Evolutionary conservation across 53 echinoderm and acorn worm species (phyloP), one percentile per base, ranked within the genome.

Genomic region (Henricia sp.): DNA sequence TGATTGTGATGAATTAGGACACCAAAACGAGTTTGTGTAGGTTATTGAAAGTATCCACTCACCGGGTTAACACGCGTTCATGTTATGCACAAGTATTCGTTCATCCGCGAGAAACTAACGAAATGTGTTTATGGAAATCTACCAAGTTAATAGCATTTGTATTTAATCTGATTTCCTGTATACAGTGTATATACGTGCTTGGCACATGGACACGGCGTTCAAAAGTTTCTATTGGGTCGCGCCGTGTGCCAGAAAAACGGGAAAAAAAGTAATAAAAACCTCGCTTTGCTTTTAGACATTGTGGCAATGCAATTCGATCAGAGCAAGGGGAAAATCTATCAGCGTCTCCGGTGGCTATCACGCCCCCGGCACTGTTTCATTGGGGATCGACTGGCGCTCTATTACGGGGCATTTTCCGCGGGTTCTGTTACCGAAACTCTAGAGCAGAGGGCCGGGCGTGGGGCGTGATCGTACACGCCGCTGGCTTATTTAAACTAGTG

Each of bases 391-490:
- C 80, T 63, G 19, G 63, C 30, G 32, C 77, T 80, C 80, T 48
- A 43, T 62, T 80, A 80, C 80, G 10, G 64, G 39, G 63, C 64
- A 80, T 80, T 80, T 80, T 29, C 46, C 32, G 33, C 26, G 37
- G 80, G 32, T 80, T 63, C 41, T 60, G 60, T 80, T 80, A 80
- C 80, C 33, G 80, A 80, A 80, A 80, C 63, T 80, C 64, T 63
- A 80, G 80, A 80, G 44, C 64, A 46, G 50, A n/a, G 80, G 70
- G 40, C 52, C 25, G 17, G 26, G 70, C 35, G 56, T 38, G 36
- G 53, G 68, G 68, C 83, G 83, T 83, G 68, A 83, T 68, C 55
- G 83, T 69, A 83, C 83, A 83, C 70, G 70, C 70, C 56, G 37
- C 20, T 37, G 52, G 53, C 52, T 83, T 52, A 83, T 83, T 83